These are phyloP conservation scores for Alexandromys fortis DNA, from an alignment of 2,113 vertebrate species.

Conservation along the genomic window DNA sequence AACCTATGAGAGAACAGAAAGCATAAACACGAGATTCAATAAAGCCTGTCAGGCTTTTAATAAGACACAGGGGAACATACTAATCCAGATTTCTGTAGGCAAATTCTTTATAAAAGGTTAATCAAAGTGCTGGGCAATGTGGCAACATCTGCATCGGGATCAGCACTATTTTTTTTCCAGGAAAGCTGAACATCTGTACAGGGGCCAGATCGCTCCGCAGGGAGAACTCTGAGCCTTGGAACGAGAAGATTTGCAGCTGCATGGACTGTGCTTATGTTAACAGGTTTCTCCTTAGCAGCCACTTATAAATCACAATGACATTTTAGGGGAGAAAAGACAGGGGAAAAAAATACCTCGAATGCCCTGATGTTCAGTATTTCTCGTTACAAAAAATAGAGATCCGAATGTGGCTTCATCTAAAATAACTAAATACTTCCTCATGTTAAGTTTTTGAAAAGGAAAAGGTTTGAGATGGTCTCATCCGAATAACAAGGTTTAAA, in stretches of 20 bases:
- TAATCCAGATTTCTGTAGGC: constrained; percentile 71
- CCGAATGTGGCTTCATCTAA: neutral
- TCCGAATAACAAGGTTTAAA: constrained; percentile 43
- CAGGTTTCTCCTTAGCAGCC: constrained; percentile 61
- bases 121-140: constrained; percentile 72
- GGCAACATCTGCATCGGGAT: constrained; percentile 74
- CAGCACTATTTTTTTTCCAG: constrained; percentile 71
- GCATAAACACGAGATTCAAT: constrained; percentile 75
- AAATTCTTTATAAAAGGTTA: constrained; percentile 78
- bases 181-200: constrained; percentile 73
- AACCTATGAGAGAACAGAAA: constrained; percentile 71
- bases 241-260: constrained; percentile 64
- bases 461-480: constrained; percentile 3
- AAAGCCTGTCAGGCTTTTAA: constrained; percentile 82
- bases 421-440: neutral
- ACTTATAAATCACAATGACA: constrained; percentile 75
- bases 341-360: neutral
- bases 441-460: neutral
- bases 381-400: constrained; percentile 7
- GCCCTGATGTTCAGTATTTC: constrained; percentile 10
- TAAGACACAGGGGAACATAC: constrained; percentile 74
- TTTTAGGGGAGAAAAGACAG: neutral
- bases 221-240: constrained; percentile 56
- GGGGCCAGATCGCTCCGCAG: constrained; percentile 62
- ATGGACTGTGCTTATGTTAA: constrained; percentile 68